Base-by-base conservation (phyloP, 2,888 invertebrate genomes). In the Eurytoma adleriae region DNA sequence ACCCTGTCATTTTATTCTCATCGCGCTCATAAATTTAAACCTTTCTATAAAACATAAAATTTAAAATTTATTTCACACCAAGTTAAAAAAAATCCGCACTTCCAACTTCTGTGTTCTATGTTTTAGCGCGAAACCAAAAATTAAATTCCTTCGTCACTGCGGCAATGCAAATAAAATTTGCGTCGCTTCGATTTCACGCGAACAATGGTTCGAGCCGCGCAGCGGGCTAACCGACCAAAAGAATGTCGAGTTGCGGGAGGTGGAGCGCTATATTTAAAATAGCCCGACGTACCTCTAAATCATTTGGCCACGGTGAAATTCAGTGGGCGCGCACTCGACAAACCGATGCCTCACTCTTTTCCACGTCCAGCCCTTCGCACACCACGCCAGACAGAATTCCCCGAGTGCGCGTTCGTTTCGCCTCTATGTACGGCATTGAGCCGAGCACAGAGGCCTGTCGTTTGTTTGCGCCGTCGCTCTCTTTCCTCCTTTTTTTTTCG, bases 201-300 rank as follows among this genome's bases (percentile, higher is more conserved):
- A 24, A 54, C 27, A 61, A 72, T 61, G n/a, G 20, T 27, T 20
- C 30, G 18, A 16, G 48, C 4, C n/a, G 40, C 27, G 40, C 40
- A 10, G 74, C 3, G 50, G 13, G 20, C 16, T 52, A 52, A 54
- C 40, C 40, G 40, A 40, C 40, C 40, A 7, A 40, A 24, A 20
- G n/a, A 20, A 30, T 14, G 16, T 12, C 48, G 48, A 2, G 20
- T 10, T 1, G 18, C n/a, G 20, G 12, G 14, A 57, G 50, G 40
- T 20, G 5, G 52, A 20, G 40, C 54, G 24, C 54, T 76, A 62
- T 69, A 40, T 76, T 69, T 56, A 69, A 62, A 56, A 76, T 54
- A 76, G 69, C 69, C 16, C 62, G 62, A 40, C 27, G 27, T 52
- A 56, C 70, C 70, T 64, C 72, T 67, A 78, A 68, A 78, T 78